Conservation (phyloP, 2,797 vertebrate genomes). For the Hydrolagus colliei region DNA sequence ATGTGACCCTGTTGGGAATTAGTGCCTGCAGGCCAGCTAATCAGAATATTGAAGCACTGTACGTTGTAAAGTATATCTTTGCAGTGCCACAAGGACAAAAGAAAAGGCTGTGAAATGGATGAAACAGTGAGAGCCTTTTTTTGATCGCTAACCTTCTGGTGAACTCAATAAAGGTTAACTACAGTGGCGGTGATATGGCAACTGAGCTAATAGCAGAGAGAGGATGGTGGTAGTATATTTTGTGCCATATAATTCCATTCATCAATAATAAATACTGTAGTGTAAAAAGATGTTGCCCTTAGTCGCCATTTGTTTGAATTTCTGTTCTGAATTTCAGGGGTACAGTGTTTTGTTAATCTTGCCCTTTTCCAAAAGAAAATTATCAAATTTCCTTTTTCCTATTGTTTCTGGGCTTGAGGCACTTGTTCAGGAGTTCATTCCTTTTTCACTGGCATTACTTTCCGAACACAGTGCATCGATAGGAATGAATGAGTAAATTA, state of each 20-base stretch:
- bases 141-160: conserved; percentile 11
- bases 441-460: no score
- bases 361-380: no score
- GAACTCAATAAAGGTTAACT: conserved; percentile 10
- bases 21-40: background rate
- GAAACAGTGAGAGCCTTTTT: background rate
- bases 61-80: background rate
- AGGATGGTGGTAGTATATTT: conserved; percentile 18
- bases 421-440: no score
- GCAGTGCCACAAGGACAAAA: background rate
- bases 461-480: no score
- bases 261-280: background rate
- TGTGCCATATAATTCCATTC: conserved; percentile 9
- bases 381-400: no score
- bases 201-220: no score
- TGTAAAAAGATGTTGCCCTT: background rate
- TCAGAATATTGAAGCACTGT: background rate
- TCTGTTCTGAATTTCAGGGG: background rate
- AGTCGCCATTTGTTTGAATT: background rate
- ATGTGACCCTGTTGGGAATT: background rate
- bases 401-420: no score
- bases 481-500: no score
- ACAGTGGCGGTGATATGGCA: background rate
- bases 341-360: background rate
- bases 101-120: background rate